Percentiles rank a stretch among this genome's conserved stretches.
These are phyloP conservation scores for honey bee (Apis mellifera) DNA, from an alignment of 1,140 invertebrate species.

Conservation along the genomic window DNA sequence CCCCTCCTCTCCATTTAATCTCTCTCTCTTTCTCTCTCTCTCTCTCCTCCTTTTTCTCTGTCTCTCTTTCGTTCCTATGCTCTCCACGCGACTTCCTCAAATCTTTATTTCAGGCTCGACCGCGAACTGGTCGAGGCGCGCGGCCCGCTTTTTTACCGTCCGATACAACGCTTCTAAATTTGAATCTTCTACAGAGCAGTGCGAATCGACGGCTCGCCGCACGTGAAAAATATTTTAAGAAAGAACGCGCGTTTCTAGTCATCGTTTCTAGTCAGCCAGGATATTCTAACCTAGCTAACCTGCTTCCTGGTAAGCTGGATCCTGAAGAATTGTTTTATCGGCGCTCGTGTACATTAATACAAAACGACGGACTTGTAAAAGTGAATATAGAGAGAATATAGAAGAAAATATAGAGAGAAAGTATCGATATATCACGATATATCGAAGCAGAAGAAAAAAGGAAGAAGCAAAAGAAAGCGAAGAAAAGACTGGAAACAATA, in stretches of 20 bases:
- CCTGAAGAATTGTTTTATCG: conserved; percentile 2
- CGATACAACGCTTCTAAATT: conserved; percentile 70
- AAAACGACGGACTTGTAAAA: not conserved
- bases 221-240: conserved; percentile 71
- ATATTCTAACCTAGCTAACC: conserved; percentile 61
- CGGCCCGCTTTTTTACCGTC: conserved; percentile 70
- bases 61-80: conserved; percentile 47
- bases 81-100: conserved; percentile 70
- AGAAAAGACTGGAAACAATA: not conserved
- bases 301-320: conserved; percentile 4
- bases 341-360: not conserved
- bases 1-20: conserved; percentile 20
- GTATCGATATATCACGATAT: conserved; percentile 15
- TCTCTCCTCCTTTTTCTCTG: conserved; percentile 32
- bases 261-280: conserved; percentile 70
- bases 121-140: conserved; percentile 72
- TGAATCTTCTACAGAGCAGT: conserved; percentile 65
- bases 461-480: not conserved
- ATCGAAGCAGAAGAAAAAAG: not conserved
- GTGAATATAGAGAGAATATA: no score
- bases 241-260: conserved; percentile 72
- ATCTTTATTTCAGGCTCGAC: conserved; percentile 74
- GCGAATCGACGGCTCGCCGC: conserved; percentile 53
- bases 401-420: not conserved
- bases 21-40: not conserved